Evolutionary conservation across 2,888 invertebrate species (phyloP).

Genomic region (Lycaena phlaeas): DNA sequence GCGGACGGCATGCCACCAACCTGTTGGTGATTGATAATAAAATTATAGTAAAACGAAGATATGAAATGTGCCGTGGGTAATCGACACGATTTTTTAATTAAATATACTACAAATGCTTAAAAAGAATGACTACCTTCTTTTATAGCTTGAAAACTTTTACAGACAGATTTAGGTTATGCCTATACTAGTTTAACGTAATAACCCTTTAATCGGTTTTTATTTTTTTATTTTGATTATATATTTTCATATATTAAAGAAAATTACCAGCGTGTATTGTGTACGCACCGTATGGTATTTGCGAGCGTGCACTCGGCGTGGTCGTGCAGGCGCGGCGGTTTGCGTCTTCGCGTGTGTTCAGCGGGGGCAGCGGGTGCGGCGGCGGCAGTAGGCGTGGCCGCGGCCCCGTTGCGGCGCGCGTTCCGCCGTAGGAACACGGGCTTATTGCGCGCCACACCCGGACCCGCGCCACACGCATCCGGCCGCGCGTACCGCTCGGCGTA

Average conservation of each 20-base stretch:
- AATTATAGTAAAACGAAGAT: background rate
- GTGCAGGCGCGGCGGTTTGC: conserved; percentile 40
- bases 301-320: conserved; percentile 38
- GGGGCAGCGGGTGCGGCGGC: conserved; percentile 16
- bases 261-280: no score
- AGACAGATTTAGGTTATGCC: no score
- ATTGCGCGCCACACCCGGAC: conserved; percentile 25
- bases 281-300: conserved; percentile 21
- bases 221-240: no score
- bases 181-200: no score
- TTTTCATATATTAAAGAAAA: no score
- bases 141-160: no score
- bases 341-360: conserved; percentile 22
- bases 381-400: conserved; percentile 10
- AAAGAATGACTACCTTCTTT: no score
- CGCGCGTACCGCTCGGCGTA: conserved; percentile 44
- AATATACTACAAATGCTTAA: no score
- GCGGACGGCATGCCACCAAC: conserved; percentile 43
- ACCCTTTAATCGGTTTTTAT: no score
- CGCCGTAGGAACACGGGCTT: conserved; percentile 47
- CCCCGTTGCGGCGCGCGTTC: conserved; percentile 31
- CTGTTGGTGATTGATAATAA: no score
- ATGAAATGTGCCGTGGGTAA: no score
- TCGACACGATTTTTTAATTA: no score
- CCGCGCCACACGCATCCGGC: conserved; percentile 22